These are phyloP conservation scores for Oligia fasciuncula DNA, from an alignment of 2,888 invertebrate species.

Conservation along the genomic window DNA sequence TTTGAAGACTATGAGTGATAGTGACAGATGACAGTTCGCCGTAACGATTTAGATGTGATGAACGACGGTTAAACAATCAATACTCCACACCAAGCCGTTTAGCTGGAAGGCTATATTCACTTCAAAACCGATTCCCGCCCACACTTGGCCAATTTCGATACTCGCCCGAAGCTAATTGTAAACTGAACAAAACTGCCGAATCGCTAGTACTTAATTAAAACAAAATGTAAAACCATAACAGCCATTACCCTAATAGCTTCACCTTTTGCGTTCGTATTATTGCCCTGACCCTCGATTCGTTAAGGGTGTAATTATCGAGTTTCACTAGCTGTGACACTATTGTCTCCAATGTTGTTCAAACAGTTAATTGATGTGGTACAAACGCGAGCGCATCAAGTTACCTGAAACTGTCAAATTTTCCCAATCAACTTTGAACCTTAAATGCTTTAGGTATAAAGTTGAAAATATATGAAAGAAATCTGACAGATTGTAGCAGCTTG, in stretches of 20 bases:
- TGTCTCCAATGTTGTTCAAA: constrained; percentile 23
- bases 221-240: constrained; percentile 44
- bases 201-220: constrained; percentile 45
- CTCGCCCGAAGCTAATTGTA: constrained; percentile 7
- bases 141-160: not conserved
- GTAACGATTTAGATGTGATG: not conserved
- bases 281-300: constrained; percentile 32
- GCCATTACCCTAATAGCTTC: constrained; percentile 45
- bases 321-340: constrained; percentile 28
- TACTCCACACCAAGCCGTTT: not conserved
- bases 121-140: not conserved
- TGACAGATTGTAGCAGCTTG: too few relatives aligned
- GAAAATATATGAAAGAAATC: too few relatives aligned
- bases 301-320: constrained; percentile 36
- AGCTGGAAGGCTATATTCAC: not conserved
- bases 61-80: not conserved
- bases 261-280: constrained; percentile 52
- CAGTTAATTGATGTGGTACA: not conserved
- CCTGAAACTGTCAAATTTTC: too few relatives aligned
- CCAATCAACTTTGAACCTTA: too few relatives aligned
- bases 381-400: too few relatives aligned
- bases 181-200: constrained; percentile 23
- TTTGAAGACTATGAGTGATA: not conserved
- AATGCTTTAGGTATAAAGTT: too few relatives aligned
- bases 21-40: not conserved